Evolutionary conservation across 2,888 invertebrate genomes (phyloP), one percentile per base, ranked within the genome.

Genomic region (Halictus quadricinctus): DNA sequence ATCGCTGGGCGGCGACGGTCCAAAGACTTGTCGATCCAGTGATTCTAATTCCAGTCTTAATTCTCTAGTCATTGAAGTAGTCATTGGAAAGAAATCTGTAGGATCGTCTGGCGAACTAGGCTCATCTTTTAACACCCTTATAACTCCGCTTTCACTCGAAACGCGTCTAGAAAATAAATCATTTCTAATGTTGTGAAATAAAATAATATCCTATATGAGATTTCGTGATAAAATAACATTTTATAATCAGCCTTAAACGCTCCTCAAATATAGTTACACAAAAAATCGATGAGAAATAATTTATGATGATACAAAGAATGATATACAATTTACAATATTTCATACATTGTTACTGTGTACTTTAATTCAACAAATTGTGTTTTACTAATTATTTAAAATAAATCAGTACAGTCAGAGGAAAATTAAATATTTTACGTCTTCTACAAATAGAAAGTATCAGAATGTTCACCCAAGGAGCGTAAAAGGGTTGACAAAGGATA

Each of bases 41-140:
- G 97, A 98, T 92, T 98, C 98, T 87, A 98, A 94, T 94, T 98
- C 98, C 74, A 98, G 95, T 90, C 97, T 96, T 91, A 98, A 95
- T 93, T 98, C 98, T 91, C 97, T 96, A 0, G 98, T 98, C 95
- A 98, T 97, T 4, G 98, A 97, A 7, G 97, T 98, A 0, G 97
- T 97, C 97, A 98, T 97, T 4, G 98, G 98, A 92, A 97, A 97
- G 93, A 98, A 98, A 77, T 95, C 95, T 90, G 97, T 97, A 2
- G 97, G 97, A 93, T 98, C 97, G 90, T 97, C 97, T 0, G 97
- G 97, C 87, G 97, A 97, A 79, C 90, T 92, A 13, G 91, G 91
- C 66, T 94, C 94, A 48, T 94, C 94, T 41, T 91, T 91, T 4
- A 91, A 81, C 1, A 91, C 90, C 72, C 91, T 90, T n/a, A 92